Base-by-base conservation (phyloP, 2,113 vertebrate genomes). In the Sinosuthora webbiana region DNA sequence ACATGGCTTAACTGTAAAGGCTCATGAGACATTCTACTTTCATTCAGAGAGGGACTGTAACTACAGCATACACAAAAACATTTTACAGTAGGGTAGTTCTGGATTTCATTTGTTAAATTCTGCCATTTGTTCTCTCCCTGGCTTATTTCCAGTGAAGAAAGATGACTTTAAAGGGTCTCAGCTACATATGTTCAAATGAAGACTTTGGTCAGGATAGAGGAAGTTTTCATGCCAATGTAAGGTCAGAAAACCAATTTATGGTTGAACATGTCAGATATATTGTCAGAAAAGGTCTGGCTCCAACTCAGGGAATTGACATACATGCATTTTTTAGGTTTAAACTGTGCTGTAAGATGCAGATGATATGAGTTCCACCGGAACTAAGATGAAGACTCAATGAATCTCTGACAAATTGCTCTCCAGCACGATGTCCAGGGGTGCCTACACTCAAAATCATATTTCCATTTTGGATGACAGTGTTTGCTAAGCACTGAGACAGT, bases 191-290 rank as follows among this genome's bases (percentile, higher is more conserved):
- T 77, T 81, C 74, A 83, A 86, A 24, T 60, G 10, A 90, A 22
- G 33, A 50, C 33, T 74, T 83, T 39, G 25, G 31, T 77, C 11
- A 65, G 67, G 24, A 62, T 33, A 76, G 27, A 39, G 39, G 45
- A 28, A 6, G 1, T 64, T 83, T 94, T 80, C 63, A 57, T 25
- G 15, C 27, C 17, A 28, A 8, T 0, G 0, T 53, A 57, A 33
- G n/a, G 31, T 83, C 31, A 74, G 65, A 86, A 89, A 86, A 83
- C 16, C 18, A 56, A 56, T 45, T 14, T 65, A 31, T 81, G 24
- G 13, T 65, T 62, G 21, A 86, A 60, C 10, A 81, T 13, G n/a
- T 17, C 28, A 57, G 28, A 57, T 74, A 50, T 35, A 41, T 35
- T 76, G 21, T 39, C 3, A 1, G 59, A 76, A 87, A 76, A 69